phyloP scores from a whole-genome alignment of 2,797 vertebrate genomes.

The Centropyge bicolor region DNA sequence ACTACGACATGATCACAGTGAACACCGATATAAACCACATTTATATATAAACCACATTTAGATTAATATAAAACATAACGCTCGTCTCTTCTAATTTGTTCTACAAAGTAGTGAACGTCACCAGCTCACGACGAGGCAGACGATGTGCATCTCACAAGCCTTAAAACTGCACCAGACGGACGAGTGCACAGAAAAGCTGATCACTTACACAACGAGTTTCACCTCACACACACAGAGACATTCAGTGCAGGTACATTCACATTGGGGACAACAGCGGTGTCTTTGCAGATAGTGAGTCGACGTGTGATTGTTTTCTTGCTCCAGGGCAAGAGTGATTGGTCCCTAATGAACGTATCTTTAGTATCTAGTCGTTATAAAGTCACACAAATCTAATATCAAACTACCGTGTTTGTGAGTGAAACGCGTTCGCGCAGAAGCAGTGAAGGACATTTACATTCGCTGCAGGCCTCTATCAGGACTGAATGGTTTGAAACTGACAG shows the following conservation, averaged over 20 bases:
- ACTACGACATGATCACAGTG: conserved; percentile 80
- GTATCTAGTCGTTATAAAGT: conserved; percentile 3
- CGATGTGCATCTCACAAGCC: conserved; percentile 61
- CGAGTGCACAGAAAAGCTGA: conserved; percentile 56
- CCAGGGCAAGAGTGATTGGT: conserved; percentile 47
- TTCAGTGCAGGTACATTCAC: conserved; percentile 80
- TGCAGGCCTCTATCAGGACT: conserved; percentile 28
- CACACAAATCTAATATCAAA: background rate
- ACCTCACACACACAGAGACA: conserved; percentile 48
- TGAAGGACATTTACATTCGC: conserved; percentile 28
- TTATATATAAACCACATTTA: conserved; percentile 68
- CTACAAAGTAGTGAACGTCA: conserved; percentile 60
- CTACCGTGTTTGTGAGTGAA: background rate
- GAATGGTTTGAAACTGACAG: conserved; percentile 7
- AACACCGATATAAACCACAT: conserved; percentile 79
- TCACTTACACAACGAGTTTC: conserved; percentile 41
- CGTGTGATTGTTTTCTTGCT: conserved; percentile 29
- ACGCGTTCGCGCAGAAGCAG: conserved; percentile 18
- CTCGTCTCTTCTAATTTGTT: conserved; percentile 46
- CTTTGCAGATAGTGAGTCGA: conserved; percentile 30
- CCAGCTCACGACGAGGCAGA: conserved; percentile 62
- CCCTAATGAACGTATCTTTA: conserved; percentile 39
- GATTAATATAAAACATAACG: conserved; percentile 61
- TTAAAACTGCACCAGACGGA: conserved; percentile 62
- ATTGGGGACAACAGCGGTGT: conserved; percentile 60